These are phyloP conservation scores for Lasioglossum zephyrum DNA, from an alignment of 2,888 invertebrate genomes.

Conservation along the genomic window DNA sequence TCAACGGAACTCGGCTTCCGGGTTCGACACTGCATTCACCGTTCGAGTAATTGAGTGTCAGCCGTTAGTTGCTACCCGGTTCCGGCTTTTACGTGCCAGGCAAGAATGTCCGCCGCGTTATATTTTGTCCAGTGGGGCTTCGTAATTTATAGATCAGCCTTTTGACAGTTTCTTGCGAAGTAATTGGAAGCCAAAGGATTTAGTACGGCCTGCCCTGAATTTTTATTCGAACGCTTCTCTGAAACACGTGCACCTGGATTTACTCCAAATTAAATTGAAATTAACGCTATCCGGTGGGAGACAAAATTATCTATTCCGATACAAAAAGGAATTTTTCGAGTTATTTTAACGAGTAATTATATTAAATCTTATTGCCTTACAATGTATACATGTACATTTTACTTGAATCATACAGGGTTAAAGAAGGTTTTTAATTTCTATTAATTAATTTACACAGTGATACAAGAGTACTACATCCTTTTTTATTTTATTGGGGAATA, in stretches of 20 bases:
- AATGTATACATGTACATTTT: too few relatives aligned
- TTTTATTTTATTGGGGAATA: too few relatives aligned
- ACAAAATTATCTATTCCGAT: not conserved
- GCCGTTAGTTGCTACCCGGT: not conserved
- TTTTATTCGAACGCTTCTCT: not conserved
- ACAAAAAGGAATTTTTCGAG: not conserved
- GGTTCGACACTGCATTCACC: constrained; percentile 4
- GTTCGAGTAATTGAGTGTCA: constrained; percentile 23
- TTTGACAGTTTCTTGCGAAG: not conserved
- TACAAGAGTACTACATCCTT: too few relatives aligned
- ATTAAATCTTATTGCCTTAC: too few relatives aligned
- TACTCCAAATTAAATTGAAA: not conserved
- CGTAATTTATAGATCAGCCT: not conserved
- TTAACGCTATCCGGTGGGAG: not conserved
- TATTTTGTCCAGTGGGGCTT: not conserved
- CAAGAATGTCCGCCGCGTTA: not conserved
- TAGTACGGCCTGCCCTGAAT: not conserved
- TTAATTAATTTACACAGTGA: too few relatives aligned
- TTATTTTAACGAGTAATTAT: too few relatives aligned
- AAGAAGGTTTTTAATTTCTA: too few relatives aligned
- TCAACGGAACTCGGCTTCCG: constrained; percentile 16
- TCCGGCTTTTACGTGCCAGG: not conserved
- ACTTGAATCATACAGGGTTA: too few relatives aligned
- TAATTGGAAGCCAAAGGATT: not conserved
- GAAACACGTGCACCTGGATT: not conserved